Evolutionary conservation across 2,113 vertebrate genomes (phyloP).

Genomic region (Serilophus lunatus): DNA sequence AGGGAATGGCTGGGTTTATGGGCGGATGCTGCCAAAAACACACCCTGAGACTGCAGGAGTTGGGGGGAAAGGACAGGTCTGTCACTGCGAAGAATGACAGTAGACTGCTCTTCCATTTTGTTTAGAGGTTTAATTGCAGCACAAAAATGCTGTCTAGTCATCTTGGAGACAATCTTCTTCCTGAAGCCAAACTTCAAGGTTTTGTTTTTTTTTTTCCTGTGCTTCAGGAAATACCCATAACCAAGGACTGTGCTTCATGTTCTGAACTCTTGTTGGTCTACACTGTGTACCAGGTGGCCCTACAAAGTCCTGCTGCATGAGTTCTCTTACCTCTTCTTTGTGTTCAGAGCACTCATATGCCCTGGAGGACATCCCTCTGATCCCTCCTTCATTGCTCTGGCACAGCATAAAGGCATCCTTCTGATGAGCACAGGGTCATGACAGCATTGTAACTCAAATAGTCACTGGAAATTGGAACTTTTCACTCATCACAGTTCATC

Average conservation of each 20-base stretch:
- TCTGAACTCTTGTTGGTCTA: not conserved
- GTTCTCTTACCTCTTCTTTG: not conserved
- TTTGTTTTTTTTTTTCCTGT: too few species aligned
- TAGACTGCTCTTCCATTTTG: not conserved
- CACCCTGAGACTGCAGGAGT: accelerated
- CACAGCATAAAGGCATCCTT: accelerated
- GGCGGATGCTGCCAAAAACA: not conserved
- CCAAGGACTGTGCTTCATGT: not conserved
- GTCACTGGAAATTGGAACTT: not conserved
- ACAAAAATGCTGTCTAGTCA: not conserved
- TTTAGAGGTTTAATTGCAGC: not conserved
- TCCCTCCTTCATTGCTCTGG: not conserved
- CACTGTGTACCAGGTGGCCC: not conserved
- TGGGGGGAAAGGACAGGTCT: not conserved
- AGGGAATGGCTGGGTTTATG: not conserved
- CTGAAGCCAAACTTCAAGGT: too few species aligned
- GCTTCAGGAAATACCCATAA: not conserved
- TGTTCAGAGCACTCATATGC: not conserved
- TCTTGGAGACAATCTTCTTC: not conserved
- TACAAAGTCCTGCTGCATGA: not conserved
- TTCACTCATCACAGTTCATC: not conserved
- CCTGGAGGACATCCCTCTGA: not conserved
- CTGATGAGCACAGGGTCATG: not conserved
- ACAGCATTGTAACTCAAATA: not conserved
- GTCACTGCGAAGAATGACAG: not conserved